Evolutionary conservation across 2,888 invertebrate species (phyloP).

Genomic region (Pilophorus perplexus): DNA sequence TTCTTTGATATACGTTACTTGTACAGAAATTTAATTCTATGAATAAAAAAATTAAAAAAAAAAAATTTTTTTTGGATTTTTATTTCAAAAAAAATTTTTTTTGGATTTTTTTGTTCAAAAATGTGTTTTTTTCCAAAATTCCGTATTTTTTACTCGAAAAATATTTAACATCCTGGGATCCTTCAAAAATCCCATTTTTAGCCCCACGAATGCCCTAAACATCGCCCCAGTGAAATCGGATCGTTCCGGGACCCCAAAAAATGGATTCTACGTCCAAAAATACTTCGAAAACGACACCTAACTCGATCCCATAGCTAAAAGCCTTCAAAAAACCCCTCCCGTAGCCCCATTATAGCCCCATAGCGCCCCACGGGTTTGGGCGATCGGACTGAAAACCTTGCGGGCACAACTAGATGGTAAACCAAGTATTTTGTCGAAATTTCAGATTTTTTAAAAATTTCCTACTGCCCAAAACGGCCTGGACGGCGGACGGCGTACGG

Average conservation of each 20-base stretch:
- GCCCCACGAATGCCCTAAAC: too few relatives aligned
- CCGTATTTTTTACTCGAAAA: too few relatives aligned
- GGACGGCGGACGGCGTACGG: background rate
- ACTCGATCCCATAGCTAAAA: background rate
- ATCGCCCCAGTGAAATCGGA: too few relatives aligned
- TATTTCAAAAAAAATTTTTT: too few relatives aligned
- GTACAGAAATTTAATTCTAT: too few relatives aligned
- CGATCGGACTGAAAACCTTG: background rate
- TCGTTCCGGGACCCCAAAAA: background rate
- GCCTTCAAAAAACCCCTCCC: background rate
- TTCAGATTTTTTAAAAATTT: background rate
- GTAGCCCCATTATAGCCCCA: background rate
- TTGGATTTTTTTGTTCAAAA: too few relatives aligned
- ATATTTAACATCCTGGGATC: too few relatives aligned
- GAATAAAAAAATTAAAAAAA: too few relatives aligned
- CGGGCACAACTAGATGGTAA: background rate
- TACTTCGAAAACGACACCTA: background rate
- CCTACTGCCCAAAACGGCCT: background rate
- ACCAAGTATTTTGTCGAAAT: background rate
- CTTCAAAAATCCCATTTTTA: too few relatives aligned
- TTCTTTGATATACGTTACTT: too few relatives aligned
- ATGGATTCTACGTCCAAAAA: background rate
- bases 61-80: too few relatives aligned
- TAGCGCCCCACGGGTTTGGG: background rate
- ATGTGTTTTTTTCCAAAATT: too few relatives aligned